A percentile compares a stretch with the other conserved stretches of the same genome.
Evolutionary conservation across 2,888 invertebrate species (phyloP).

Genomic region (Chrysolina oricalcia): DNA sequence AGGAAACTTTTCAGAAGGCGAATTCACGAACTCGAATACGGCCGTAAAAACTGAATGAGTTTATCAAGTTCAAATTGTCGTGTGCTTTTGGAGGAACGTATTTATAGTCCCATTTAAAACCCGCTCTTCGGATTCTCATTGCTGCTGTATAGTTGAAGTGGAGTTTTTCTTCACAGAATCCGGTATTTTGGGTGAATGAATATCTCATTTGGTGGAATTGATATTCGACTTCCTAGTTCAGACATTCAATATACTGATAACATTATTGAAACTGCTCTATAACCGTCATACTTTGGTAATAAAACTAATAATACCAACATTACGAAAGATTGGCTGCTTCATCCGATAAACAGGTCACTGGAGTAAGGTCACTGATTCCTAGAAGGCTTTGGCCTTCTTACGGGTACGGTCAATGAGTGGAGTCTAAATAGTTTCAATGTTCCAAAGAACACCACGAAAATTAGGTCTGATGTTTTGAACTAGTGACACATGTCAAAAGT

Average conservation of each 20-base stretch:
- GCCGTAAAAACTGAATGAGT: constrained; percentile 20
- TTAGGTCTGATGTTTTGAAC: too few relatives aligned
- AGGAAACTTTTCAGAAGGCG: constrained; percentile 5
- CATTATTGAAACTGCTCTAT: neutral
- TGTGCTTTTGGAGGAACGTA: constrained; percentile 9
- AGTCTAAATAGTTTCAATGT: too few relatives aligned
- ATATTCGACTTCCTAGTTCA: neutral
- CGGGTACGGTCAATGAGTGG: too few relatives aligned
- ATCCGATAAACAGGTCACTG: too few relatives aligned
- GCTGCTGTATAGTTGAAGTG: constrained; percentile 15
- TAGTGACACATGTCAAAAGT: too few relatives aligned
- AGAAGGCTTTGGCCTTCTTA: too few relatives aligned
- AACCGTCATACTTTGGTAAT: neutral
- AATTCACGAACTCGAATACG: constrained; percentile 9
- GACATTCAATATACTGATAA: neutral
- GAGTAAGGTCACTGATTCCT: too few relatives aligned
- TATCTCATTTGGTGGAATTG: neutral
- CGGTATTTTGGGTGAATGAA: neutral
- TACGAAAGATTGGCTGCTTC: too few relatives aligned
- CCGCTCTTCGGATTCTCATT: constrained; percentile 3
- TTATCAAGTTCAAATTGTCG: constrained; percentile 24
- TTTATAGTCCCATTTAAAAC: constrained; percentile 15
- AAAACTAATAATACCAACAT: too few relatives aligned
- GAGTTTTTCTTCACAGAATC: neutral
- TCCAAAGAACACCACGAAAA: too few relatives aligned